phyloP scores from a whole-genome alignment of 2,888 invertebrate genomes.

The Eumerus sabulonum region DNA sequence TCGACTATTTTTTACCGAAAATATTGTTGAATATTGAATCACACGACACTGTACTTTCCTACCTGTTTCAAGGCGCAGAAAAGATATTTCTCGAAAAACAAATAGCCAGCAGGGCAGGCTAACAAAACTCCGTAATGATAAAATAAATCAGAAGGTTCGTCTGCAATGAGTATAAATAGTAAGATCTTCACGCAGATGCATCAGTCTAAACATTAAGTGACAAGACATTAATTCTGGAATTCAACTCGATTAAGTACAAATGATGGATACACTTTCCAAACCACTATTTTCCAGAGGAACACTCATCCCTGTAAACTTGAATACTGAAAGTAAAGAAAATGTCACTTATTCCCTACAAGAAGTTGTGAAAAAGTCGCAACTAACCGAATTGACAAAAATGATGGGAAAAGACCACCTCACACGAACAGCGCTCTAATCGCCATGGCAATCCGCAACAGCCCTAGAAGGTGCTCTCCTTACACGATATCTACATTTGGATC shows the following conservation, averaged over 20 bases:
- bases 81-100: too few relatives aligned
- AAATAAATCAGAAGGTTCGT: too few relatives aligned
- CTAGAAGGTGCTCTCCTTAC: slow-evolving; percentile 94
- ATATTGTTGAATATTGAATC: too few relatives aligned
- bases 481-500: slow-evolving; percentile 98
- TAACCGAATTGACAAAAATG: slow-evolving; percentile 26
- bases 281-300: slow-evolving; percentile 48
- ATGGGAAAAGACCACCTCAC: slow-evolving; percentile 85
- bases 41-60: too few relatives aligned
- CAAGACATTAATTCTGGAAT: not conserved
- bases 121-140: too few relatives aligned
- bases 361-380: too few relatives aligned
- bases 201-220: not conserved
- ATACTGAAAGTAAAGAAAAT: slow-evolving; percentile 26
- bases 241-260: not conserved
- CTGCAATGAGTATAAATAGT: too few relatives aligned
- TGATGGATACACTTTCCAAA: slow-evolving; percentile 36
- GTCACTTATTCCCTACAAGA: too few relatives aligned
- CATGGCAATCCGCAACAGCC: slow-evolving; percentile 97
- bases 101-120: too few relatives aligned
- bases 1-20: too few relatives aligned
- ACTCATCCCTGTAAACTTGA: slow-evolving; percentile 32
- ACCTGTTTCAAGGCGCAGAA: too few relatives aligned
- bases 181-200: not conserved
- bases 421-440: slow-evolving; percentile 99